Evolutionary conservation across 2,888 invertebrate species (phyloP), one percentile per base, ranked within the genome.

Genomic region (Nomada lathburiana): DNA sequence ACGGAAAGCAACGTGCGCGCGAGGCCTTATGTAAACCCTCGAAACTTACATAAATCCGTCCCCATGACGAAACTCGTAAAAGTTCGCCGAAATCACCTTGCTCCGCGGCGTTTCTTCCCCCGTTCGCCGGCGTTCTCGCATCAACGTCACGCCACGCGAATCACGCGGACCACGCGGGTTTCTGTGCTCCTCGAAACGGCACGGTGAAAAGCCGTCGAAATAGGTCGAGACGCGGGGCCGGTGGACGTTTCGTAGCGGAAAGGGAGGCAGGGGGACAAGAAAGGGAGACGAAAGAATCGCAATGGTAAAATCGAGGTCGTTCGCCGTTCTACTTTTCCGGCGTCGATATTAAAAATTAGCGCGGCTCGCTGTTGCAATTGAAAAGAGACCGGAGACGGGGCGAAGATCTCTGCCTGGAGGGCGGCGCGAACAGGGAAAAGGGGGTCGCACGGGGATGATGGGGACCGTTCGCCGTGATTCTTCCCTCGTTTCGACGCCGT

Each of bases 41-140:
- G 26, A 73, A 84, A 77, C 82, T 88, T 88, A 88, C 75, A 84
- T 87, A 88, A 87, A 87, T 75, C 74, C 72, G 55, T 18, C 44
- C 29, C 36, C 53, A 69, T 60, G 44, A 60, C 62, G 55, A 53
- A 68, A 69, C 42, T 11, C 20, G 23, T 26, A 2, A 20, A 20
- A 11, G 10, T 13, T 26, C 26, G 11, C 47, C 71, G 71, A 62
- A 71, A 65, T 36, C 29, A 7, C 36, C 0, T 36, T 36, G 7
- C 36, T 36, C 36, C 7, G 36, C 0, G 7, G 36, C 36, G 36
- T 0, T 36, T 36, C 36, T 7, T 0, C 7, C 36, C 36, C 36
- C 36, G 36, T 36, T 36, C 7, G 36, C 36, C 7, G 7, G 7
- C 7, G 36, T 36, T 0, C 7, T 7, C 7, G 5, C 36, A 5